Base-by-base conservation (phyloP, 2,113 vertebrate species). In the Rhipidura dahli region DNA sequence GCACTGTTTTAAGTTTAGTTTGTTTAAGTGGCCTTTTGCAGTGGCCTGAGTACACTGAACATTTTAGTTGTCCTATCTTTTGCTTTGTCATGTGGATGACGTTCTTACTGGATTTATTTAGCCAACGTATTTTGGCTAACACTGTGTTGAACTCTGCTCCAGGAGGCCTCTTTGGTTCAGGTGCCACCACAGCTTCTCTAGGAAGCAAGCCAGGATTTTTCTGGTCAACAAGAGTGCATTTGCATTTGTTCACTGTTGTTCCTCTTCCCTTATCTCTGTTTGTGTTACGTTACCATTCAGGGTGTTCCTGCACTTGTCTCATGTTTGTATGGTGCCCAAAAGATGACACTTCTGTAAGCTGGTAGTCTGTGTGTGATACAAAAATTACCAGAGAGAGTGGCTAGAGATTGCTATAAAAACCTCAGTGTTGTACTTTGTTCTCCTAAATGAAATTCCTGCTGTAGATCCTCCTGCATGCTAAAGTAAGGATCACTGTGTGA, bases 241-340 rank as follows among this genome's bases (percentile, higher is more conserved):
- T 84, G 68, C 93, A 78, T 91, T 89, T 91, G 76, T 77, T 80
- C 64, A 15, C 53, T 45, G 23, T 24, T 72, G 73, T 26, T 81
- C 15, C 49, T 79, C 82, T 93, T 80, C n/a, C 49, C 77, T 95
- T 95, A 91, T 97, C 91, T 90, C 57, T 96, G 69, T 93, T 95
- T 94, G 53, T 60, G 64, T 68, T 91, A 79, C 0, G 0, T 79
- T 81, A 83, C 35, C n/a, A 64, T 66, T 44, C 33, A 61, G 35
- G 64, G 31, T 5, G 3, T 61, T 93, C 71, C 79, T 53, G 51
- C 20, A 60, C 49, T 83, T 5, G 5, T 88, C 40, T 37, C 1
- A 1, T 45, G 42, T 66, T 93, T 31, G 16, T 60, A 20, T 20
- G 51, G 71, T 70, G 44, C 44, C 72, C 44, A 49, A 21, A 85